Evolutionary conservation across 2,113 vertebrate species (phyloP).

Genomic region (Capreolus pygargus): DNA sequence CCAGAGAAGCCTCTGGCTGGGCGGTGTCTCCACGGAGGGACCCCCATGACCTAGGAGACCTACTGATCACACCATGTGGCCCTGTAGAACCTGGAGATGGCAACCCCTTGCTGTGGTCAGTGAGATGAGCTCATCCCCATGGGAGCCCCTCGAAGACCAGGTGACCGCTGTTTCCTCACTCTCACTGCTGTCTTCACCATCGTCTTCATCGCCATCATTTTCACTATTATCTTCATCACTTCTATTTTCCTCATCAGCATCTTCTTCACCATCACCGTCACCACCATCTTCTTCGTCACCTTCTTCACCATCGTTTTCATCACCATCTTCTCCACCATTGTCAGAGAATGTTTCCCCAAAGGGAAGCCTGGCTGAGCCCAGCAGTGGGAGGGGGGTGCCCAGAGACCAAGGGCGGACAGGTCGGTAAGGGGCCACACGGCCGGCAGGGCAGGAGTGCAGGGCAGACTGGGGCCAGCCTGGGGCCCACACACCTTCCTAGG

Average conservation of each 20-base stretch:
- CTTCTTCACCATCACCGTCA: rapidly evolving
- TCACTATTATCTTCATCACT: not conserved
- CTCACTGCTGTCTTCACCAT: not conserved
- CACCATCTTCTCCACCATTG: not conserved
- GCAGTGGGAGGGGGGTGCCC: not conserved
- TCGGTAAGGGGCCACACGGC: not conserved
- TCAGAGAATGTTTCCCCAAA: not conserved
- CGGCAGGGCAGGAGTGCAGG: rapidly evolving
- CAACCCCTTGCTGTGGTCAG: too few species aligned
- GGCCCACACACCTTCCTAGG: not conserved
- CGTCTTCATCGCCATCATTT: rapidly evolving
- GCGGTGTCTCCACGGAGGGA: not conserved
- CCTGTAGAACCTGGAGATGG: not conserved
- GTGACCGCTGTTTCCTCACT: not conserved
- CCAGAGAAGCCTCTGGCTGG: not conserved
- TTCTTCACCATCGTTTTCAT: not conserved
- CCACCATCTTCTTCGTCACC: not conserved
- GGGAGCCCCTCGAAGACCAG: too few species aligned
- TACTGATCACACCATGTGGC: not conserved
- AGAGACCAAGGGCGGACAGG: not conserved
- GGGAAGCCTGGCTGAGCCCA: not conserved
- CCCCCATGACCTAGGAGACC: rapidly evolving
- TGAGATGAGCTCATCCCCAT: not conserved
- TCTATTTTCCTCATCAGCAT: not conserved
- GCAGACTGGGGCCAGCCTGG: too few species aligned